Evolutionary conservation across 2,888 invertebrate species (phyloP), one percentile per base, ranked within the genome.

Genomic region (Stenotaenia linearis): DNA sequence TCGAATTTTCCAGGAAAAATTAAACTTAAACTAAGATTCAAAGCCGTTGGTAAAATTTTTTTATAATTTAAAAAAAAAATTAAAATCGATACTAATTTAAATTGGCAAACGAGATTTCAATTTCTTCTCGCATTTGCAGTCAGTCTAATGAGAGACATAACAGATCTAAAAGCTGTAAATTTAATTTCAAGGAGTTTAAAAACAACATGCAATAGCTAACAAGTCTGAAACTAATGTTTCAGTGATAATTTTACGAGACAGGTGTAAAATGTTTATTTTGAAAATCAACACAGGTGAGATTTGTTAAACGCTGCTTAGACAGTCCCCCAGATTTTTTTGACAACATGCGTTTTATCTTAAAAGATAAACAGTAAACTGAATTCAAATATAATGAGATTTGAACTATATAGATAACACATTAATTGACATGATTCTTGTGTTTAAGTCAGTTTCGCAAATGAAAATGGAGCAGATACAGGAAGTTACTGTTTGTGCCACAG

Each of bases 221-320:
- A 50, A 50, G 50, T 50, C 18, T 50, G 50, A 18, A 50, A n/a
- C n/a, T 18, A n/a, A 50, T n/a, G 50, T 50, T 50, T 50, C 18
- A 69, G 25, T 69, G 69, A 69, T 69, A 69, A 69, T 69, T 28
- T 28, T 28, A 25, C 69, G 28, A 69, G 69, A 28, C 69, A 69
- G 28, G 28, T 69, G 69, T 69, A 69, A 69, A 69, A 69, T 69
- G 69, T 69, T 69, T 69, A 28, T 69, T 69, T 69, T 5, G 12
- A 25, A 25, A 69, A 69, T 69, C 69, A 69, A 69, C 28, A 69
- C 69, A 69, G 69, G 69, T 69, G 69, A 69, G 69, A 69, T 69
- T 69, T 69, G 69, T 69, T 28, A 69, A 69, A 25, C 28, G 10
- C 25, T 25, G 69, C 23, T 69, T 69, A 69, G 69, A 28, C 10